These are phyloP conservation scores for Spisula subtruncata DNA, from an alignment of 2,888 invertebrate species.

Conservation along the genomic window DNA sequence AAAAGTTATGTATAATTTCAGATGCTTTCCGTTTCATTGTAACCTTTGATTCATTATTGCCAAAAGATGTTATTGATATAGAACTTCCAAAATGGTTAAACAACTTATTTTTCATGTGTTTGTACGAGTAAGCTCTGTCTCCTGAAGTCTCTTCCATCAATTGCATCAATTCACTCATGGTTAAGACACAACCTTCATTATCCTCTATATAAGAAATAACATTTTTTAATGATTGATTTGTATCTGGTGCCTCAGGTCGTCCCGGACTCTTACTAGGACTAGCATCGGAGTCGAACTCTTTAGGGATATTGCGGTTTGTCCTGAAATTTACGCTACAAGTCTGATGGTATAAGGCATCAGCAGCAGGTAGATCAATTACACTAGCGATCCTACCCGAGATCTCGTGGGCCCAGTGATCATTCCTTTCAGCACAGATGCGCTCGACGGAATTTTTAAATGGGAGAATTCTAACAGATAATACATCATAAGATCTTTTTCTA, in stretches of 20 bases:
- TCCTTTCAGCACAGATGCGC: not conserved
- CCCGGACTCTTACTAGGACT: not conserved
- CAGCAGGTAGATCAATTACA: not conserved
- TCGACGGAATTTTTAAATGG: constrained; percentile 20
- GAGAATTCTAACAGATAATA: constrained; percentile 20
- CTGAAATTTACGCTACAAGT: not conserved
- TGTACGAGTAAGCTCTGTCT: too few species aligned
- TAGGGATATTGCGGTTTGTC: not conserved
- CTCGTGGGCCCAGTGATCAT: constrained; percentile 29
- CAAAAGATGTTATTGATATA: constrained; percentile 45
- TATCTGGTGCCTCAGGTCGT: not conserved
- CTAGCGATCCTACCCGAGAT: not conserved
- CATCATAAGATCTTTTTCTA: not conserved
- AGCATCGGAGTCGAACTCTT: not conserved
- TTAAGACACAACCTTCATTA: too few species aligned
- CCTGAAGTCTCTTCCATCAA: too few species aligned
- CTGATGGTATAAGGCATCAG: not conserved
- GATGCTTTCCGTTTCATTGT: constrained; percentile 50
- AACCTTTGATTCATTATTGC: constrained; percentile 49
- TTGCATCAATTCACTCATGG: too few species aligned
- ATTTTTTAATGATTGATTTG: too few species aligned
- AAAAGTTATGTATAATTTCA: constrained; percentile 50
- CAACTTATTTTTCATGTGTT: constrained; percentile 47
- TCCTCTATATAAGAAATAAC: too few species aligned
- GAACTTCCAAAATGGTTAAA: constrained; percentile 44